Evolutionary conservation across 2,113 vertebrate species (phyloP), one percentile per base, ranked within the genome.

Genomic region (Platichthys stellatus): DNA sequence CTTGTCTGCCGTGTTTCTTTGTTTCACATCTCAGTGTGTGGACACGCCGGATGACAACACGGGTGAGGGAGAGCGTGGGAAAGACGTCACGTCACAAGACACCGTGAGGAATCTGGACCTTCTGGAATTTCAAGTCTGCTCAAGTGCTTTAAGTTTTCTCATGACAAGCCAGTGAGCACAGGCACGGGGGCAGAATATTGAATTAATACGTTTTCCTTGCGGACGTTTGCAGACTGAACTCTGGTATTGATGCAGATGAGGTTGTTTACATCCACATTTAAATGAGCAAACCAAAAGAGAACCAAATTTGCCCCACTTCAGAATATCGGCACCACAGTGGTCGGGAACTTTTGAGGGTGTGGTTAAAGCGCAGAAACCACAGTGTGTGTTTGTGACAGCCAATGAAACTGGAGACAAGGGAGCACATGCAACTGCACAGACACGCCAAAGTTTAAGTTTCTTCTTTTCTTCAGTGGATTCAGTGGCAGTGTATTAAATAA

Each of bases 121-220:
- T 82, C 91, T 74, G 83, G 90, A 93, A 89, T 76, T 75, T 79
- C 84, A 31, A 69, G 80, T 83, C 64, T 64, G 28, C 21, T 60
- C 10, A 49, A 26, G 23, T 0, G 12, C 62, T 40, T 9, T 0
- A 65, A 9, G 47, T 56, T 70, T 31, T 62, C 28, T 24, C 31
- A 5, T 45, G 43, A 69, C 2, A 8, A 28, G 40, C 12, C 23
- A 40, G 1, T 28, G 54, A 51, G 45, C 43, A 56, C 20, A 45
- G 43, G 1, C 63, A 69, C 23, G 8, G 13, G 10, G 40, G 14
- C 5, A 6, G 20, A 31, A 1, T 12, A 15, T 31, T 49, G n/a
- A 21, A 47, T 21, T 2, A 49, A 0, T 35, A 2, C 1, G 17
- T 61, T 20, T 28, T 17, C 35, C 31, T 31, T 57, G 15, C 51